phyloP scores from a whole-genome alignment of 2,888 invertebrate species.

The Drosophila ezoana region DNA sequence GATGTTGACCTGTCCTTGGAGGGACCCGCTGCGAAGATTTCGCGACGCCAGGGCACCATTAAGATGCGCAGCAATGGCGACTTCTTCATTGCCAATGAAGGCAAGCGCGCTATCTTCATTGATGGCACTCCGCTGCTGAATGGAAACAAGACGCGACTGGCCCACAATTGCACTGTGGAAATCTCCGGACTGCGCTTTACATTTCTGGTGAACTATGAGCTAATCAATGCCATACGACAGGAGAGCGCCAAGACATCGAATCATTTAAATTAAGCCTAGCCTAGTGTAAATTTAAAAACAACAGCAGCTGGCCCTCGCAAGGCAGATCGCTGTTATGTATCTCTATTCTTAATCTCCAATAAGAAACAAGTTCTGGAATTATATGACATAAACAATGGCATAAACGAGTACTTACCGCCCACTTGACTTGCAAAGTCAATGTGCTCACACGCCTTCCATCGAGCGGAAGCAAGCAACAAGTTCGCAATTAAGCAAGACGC shows the following conservation, averaged over 20 bases:
- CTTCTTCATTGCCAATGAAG: constrained; percentile 97
- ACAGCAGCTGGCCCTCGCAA: constrained; percentile 23
- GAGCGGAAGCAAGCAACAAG: constrained; percentile 50
- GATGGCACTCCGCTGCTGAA: constrained; percentile 95
- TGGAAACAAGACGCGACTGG: constrained; percentile 95
- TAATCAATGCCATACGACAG: constrained; percentile 94
- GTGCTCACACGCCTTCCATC: constrained; percentile 60
- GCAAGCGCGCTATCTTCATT: constrained; percentile 96
- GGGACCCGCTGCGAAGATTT: constrained; percentile 97
- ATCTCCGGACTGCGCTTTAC: constrained; percentile 96
- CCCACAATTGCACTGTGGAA: constrained; percentile 98
- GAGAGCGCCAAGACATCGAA: constrained; percentile 93
- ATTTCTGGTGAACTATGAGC: constrained; percentile 96
- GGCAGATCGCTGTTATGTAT: constrained; percentile 41
- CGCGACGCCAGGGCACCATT: constrained; percentile 96
- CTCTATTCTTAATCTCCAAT: constrained; percentile 45
- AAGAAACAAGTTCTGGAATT: constrained; percentile 57
- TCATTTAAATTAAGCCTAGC: constrained; percentile 81
- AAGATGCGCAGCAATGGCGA: constrained; percentile 96
- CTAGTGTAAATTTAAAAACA: constrained; percentile 16
- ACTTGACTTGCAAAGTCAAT: constrained; percentile 35
- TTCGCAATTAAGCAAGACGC: constrained; percentile 21
- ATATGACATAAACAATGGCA: constrained; percentile 33
- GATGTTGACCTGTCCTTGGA: constrained; percentile 97
- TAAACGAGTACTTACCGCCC: constrained; percentile 48